A percentile compares a stretch with the other conserved stretches of the same genome.
Conservation (phyloP, 1,140 invertebrate genomes). For the Drosophila murphyi region DNA sequence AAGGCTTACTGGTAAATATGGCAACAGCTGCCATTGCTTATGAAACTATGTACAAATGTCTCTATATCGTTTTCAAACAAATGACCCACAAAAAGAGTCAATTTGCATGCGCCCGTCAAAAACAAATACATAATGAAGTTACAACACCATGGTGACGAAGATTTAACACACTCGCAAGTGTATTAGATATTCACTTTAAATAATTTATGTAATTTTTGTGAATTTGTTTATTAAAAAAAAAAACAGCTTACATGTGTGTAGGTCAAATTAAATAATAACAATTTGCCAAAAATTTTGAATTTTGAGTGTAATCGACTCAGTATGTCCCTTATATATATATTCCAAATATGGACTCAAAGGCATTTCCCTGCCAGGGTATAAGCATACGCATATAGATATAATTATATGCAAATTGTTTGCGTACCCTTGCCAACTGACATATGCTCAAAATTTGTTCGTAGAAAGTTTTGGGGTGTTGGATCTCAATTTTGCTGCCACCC, state of each 20-base stretch:
- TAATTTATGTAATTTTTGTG: too few relatives aligned
- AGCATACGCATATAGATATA: conserved; percentile 12
- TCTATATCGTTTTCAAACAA: not conserved
- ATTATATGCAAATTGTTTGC: conserved; percentile 59
- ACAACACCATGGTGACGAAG: not conserved
- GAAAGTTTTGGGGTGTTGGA: not conserved
- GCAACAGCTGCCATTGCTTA: not conserved
- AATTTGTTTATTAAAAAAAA: not conserved
- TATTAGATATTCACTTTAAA: too few relatives aligned
- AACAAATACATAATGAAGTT: conserved; percentile 47
- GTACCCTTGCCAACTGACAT: conserved; percentile 45
- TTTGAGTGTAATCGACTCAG: not conserved
- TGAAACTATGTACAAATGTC: not conserved
- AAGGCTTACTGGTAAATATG: not conserved
- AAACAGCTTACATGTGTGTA: not conserved
- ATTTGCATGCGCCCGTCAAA: conserved; percentile 48
- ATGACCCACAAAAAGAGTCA: conserved; percentile 23
- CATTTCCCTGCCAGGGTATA: not conserved
- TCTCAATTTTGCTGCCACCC: not conserved
- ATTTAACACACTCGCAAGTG: not conserved
- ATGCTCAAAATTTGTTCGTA: not conserved
- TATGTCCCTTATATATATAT: not conserved
- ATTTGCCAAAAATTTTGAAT: too few relatives aligned
- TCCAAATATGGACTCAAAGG: not conserved
- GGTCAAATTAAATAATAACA: not conserved